Conservation (phyloP, 2,888 invertebrate genomes). For the Tetheella fluctuosa region DNA sequence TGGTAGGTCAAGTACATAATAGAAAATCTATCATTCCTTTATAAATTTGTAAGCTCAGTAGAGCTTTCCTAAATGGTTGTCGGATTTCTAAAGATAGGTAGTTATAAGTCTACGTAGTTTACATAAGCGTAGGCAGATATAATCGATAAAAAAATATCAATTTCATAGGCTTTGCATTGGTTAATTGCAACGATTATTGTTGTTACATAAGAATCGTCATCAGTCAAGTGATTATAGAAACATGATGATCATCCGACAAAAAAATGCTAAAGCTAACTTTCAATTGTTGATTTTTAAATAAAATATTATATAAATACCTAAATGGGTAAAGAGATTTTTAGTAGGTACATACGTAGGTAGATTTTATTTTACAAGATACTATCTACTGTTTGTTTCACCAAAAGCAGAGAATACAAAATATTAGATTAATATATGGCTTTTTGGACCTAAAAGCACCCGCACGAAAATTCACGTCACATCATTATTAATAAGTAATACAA, state of each 20-base stretch:
- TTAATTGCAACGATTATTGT: not conserved
- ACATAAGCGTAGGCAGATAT: not conserved
- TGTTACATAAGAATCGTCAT: slow-evolving; percentile 1
- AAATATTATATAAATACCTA: not conserved
- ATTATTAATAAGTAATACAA: too few relatives aligned
- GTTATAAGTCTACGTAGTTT: not conserved
- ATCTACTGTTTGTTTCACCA: too few relatives aligned
- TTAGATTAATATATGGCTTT: too few relatives aligned
- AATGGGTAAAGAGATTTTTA: too few relatives aligned
- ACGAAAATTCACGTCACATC: too few relatives aligned
- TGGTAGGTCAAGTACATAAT: too few relatives aligned
- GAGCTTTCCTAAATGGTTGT: not conserved
- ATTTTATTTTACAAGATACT: too few relatives aligned
- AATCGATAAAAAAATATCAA: slow-evolving; percentile 1
- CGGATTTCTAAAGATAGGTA: too few relatives aligned
- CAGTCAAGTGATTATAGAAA: not conserved
- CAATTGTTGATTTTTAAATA: not conserved
- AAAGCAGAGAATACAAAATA: too few relatives aligned
- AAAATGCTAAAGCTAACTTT: not conserved
- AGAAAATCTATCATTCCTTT: too few relatives aligned
- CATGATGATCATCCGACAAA: not conserved
- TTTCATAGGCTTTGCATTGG: not conserved
- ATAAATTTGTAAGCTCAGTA: not conserved
- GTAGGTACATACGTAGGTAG: too few relatives aligned
- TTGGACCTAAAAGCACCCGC: too few relatives aligned